Base-by-base conservation (phyloP, 2,113 vertebrate genomes). In the Arvicanthis niloticus region DNA sequence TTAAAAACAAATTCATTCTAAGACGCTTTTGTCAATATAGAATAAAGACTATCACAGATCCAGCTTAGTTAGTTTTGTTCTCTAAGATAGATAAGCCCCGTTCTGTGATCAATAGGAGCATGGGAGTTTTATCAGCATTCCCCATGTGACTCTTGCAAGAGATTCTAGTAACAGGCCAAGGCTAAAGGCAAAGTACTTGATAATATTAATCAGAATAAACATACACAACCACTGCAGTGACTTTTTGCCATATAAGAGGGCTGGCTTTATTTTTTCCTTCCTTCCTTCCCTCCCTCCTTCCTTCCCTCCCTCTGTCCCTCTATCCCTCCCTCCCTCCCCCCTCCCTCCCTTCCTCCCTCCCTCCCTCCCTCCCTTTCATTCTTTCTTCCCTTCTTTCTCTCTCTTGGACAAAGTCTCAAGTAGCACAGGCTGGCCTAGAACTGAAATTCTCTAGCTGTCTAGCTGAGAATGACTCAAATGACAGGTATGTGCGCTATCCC, bases 41-140 rank as follows among this genome's bases (percentile, higher is more conserved):
- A 98, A 98, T 97, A 98, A 98, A 98, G 97, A 82, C 98, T 98
- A 98, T 98, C 98, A 97, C 80, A 95, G 96, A 97, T 96, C 97
- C 97, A 91, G 96, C 97, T 97, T 96, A 88, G 92, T 78, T 93
- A 97, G 98, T 98, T 98, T 98, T 98, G 97, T 96, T 98, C 97
- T 96, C 87, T 89, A 70, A 29, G 95, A 96, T 95, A 98, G 98
- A 96, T 98, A 98, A 98, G 97, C 87, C 81, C 76, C 77, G 80
- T 91, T 97, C 91, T 82, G 1, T 76, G 96, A 98, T 98, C 98
- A 98, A 97, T 91, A 96, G 96, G 89, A 95, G 88, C 86, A 92
- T 96, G 87, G 89, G 97, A 48, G 29, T 97, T 98, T 98, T 98
- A 98, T 92, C 98, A 97, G 95, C 95, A 95, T 53, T 97, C 93